Base-by-base conservation (phyloP, 2,797 vertebrate species). In the Silurus lanzhouensis region DNA sequence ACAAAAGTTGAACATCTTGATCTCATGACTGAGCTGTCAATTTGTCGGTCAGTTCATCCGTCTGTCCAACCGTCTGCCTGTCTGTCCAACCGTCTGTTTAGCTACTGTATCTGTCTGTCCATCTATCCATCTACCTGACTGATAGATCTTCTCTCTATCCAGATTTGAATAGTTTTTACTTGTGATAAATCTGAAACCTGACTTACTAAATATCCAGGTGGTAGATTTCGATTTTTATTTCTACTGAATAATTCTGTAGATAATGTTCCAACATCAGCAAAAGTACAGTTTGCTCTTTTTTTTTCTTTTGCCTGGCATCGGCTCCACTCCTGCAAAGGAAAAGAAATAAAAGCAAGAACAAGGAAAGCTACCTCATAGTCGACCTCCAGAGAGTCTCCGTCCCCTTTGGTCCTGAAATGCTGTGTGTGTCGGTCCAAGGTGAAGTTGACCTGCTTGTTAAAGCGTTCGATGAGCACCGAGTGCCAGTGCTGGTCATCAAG, bases 401-500 rank as follows among this genome's bases (percentile, higher is more conserved):
- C 96, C 0, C 98, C 98, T 89, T 95, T 96, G 2, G 96, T 96
- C 66, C 96, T 95, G 91, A 99, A 97, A 89, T 97, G 97, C 84
- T 97, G 97, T 0, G 95, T 96, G 90, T 98, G 93, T 82, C 94
- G 93, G 91, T 99, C 98, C 91, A 99, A 96, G 0, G 97, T 98
- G 92, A 99, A 97, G 93, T 99, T 99, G 78, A 98, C 97, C 90
- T 97, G 97, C 91, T 96, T 98, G 95, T 97, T 98, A 90, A 97
- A 98, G 38, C 98, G 95, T 88, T 99, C 98, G 0, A 99, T 95
- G 68, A 97, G 95, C 78, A 99, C 97, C 0, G 96, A 96, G 88
- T 99, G 98, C 98, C 98, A 99, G 85, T 98, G 97, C 87, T 98
- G 97, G 90, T 99, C 98, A 31, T 99, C 98, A 87, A 99, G 92